Percentiles rank a stretch among this genome's conserved stretches.
Evolutionary conservation across 2,797 vertebrate genomes (phyloP).

Genomic region (Phaenicophaeus curvirostris): DNA sequence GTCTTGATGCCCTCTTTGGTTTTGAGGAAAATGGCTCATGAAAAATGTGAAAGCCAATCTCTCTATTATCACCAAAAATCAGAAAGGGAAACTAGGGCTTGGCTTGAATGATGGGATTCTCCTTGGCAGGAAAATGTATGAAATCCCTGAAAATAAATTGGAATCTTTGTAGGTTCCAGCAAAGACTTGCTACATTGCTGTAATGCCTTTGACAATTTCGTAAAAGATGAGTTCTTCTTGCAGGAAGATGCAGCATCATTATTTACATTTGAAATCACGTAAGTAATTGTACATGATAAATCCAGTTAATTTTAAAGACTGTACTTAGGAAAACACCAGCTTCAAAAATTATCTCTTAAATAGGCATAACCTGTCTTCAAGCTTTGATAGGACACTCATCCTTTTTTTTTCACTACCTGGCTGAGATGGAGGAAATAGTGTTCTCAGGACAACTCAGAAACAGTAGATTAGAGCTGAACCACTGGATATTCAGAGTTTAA

Average conservation of each 20-base stretch:
- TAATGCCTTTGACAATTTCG: neutral
- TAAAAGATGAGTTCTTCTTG: neutral
- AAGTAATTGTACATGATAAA: neutral
- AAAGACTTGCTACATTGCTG: neutral
- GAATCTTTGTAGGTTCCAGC: neutral
- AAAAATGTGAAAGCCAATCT: neutral
- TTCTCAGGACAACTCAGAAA: neutral
- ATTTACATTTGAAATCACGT: neutral
- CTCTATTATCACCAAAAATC: neutral
- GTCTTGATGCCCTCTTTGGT: neutral
- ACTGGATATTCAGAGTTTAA: neutral
- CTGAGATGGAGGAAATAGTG: neutral
- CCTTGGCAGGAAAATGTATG: neutral
- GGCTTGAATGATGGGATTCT: neutral
- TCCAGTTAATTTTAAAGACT: neutral
- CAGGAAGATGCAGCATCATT: neutral
- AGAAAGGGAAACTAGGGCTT: neutral
- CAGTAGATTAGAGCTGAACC: neutral
- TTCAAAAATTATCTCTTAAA: neutral
- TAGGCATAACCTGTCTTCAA: neutral
- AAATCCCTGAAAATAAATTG: neutral
- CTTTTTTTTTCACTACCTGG: neutral
- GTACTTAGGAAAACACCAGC: neutral
- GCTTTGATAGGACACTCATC: neutral
- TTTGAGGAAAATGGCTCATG: neutral